Evolutionary conservation across 1,140 invertebrate genomes (phyloP).

Genomic region (Drosophila lacteicornis): DNA sequence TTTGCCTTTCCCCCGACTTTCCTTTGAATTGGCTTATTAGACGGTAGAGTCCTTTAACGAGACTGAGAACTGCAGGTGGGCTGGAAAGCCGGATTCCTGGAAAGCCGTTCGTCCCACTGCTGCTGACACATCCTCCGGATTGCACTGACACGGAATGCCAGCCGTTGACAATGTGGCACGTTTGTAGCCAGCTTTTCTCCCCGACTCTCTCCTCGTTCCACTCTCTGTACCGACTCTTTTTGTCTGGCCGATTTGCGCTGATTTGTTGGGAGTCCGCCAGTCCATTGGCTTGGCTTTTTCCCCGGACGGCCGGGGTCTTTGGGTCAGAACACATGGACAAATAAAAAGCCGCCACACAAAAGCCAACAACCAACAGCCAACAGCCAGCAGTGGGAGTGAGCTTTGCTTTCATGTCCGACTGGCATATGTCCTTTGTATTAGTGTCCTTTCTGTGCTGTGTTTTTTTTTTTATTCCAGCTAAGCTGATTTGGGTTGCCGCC

Average conservation of each 20-base stretch:
- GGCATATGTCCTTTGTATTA: conserved; percentile 76
- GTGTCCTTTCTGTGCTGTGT: conserved; percentile 31
- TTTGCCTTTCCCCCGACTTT: conserved; percentile 5
- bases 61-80: conserved; percentile 34
- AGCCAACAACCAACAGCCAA: conserved; percentile 22
- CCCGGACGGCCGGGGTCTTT: conserved; percentile 59
- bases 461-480: conserved; percentile 38
- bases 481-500: conserved; percentile 60
- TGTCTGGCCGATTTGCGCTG: conserved; percentile 74
- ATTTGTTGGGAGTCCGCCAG: conserved; percentile 66
- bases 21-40: conserved; percentile 78
- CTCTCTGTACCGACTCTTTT: not conserved
- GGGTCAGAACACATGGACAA: conserved; percentile 60
- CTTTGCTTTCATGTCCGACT: conserved; percentile 67
- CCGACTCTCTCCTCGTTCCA: too few relatives aligned
- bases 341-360: conserved; percentile 63
- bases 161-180: conserved; percentile 32
- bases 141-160: conserved; percentile 41
- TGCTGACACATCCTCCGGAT: conserved; percentile 28
- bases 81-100: conserved; percentile 7
- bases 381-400: conserved; percentile 21
- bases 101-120: conserved; percentile 6
- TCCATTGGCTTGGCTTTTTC: conserved; percentile 70
- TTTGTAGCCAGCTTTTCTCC: conserved; percentile 34
- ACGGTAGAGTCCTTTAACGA: conserved; percentile 45